Conservation (phyloP, 2,797 vertebrate genomes). For the Phalloptychus januarius region DNA sequence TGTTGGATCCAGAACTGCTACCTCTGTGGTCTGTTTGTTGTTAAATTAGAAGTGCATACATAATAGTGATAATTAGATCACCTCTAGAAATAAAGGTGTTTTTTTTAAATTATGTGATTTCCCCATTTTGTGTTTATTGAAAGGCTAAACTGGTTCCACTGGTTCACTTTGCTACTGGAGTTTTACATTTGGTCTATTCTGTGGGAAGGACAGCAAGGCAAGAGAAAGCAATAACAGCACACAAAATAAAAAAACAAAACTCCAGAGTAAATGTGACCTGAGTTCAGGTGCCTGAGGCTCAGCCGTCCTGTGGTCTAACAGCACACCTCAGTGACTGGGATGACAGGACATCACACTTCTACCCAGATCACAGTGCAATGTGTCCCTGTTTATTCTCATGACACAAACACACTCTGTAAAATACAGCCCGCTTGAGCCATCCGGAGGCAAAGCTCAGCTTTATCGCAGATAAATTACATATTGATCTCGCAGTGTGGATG, state of each 20-base stretch:
- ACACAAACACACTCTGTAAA: constrained; percentile 18
- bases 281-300: constrained; percentile 5
- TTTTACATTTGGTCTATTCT: neutral
- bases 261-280: neutral
- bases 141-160: neutral
- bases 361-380: constrained; percentile 27
- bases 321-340: constrained; percentile 13
- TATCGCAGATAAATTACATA: constrained; percentile 69
- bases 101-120: neutral
- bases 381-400: constrained; percentile 12
- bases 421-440: constrained; percentile 39
- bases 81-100: neutral
- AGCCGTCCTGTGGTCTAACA: constrained; percentile 7
- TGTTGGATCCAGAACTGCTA: neutral
- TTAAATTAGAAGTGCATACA: neutral
- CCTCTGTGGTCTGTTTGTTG: neutral
- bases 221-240: neutral
- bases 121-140: neutral
- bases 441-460: constrained; percentile 50
- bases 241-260: constrained; percentile 2
- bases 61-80: neutral
- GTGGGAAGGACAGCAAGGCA: neutral
- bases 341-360: constrained; percentile 16
- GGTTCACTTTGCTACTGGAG: neutral
- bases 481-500: constrained; percentile 46